phyloP scores from a whole-genome alignment of 2,797 vertebrate genomes.

The Falco cherrug region DNA sequence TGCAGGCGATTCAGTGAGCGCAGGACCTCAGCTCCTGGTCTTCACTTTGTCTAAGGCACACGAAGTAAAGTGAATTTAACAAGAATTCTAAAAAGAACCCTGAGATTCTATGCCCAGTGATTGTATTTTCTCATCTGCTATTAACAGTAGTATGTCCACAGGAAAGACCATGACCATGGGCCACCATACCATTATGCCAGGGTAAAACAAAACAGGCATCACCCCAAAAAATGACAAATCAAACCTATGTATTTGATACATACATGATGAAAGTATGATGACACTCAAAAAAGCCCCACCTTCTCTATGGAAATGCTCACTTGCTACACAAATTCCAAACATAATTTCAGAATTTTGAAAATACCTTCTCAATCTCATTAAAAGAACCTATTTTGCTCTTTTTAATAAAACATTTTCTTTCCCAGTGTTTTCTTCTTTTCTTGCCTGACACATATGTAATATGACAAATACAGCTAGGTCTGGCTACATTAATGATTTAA shows the following conservation, averaged over 20 bases:
- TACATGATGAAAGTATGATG: background rate
- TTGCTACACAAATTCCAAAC: background rate
- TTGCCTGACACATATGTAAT: background rate
- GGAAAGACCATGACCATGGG: background rate
- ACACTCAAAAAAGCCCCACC: background rate
- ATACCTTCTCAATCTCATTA: background rate
- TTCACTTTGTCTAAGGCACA: background rate
- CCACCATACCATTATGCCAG: background rate
- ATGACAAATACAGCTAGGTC: background rate
- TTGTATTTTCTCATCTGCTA: background rate
- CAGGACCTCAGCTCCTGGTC: background rate
- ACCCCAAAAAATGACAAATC: background rate
- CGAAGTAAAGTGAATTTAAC: background rate
- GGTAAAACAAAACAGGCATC: background rate
- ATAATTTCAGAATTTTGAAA: background rate
- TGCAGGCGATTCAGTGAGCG: background rate
- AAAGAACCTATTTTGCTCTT: background rate
- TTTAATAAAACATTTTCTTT: background rate
- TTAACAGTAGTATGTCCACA: background rate
- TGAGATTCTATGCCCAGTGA: background rate
- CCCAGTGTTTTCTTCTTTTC: background rate
- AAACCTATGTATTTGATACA: background rate
- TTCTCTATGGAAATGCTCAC: background rate
- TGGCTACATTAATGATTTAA: background rate
- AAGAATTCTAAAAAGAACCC: background rate